Conservation (phyloP, 2,113 vertebrate species). For the Spea multiplicata region DNA sequence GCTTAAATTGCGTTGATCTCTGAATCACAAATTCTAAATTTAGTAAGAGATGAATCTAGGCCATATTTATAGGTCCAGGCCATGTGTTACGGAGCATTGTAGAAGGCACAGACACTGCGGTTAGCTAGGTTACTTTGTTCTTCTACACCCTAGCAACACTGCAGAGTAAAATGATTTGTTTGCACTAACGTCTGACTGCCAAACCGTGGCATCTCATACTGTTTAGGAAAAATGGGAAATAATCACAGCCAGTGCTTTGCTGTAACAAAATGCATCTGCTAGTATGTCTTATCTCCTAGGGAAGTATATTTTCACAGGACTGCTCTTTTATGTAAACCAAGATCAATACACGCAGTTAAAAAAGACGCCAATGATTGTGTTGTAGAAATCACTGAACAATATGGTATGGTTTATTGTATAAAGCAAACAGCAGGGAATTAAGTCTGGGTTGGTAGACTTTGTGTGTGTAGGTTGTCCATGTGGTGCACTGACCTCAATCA, state of each 20-base stretch:
- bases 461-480: no score
- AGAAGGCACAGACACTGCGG: not conserved
- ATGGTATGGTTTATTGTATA: constrained; percentile 1
- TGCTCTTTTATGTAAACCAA: constrained; percentile 6
- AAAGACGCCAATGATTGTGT: constrained; percentile 10
- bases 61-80: constrained; percentile 41
- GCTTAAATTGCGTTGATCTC: constrained; percentile 11
- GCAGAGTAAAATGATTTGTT: constrained; percentile 54
- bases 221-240: constrained; percentile 47
- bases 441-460: not conserved
- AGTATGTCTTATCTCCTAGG: constrained; percentile 4
- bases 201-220: constrained; percentile 47
- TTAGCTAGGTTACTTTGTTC: not conserved
- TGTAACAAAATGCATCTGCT: not conserved
- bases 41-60: constrained; percentile 49
- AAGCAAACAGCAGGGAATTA: constrained; percentile 3
- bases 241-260: not conserved
- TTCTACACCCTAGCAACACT: constrained; percentile 12
- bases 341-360: constrained; percentile 38
- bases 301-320: constrained; percentile 15
- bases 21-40: not conserved
- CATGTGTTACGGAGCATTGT: constrained; percentile 42
- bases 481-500: no score
- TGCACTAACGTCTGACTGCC: constrained; percentile 47
- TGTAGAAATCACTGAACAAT: not conserved